phyloP scores from a whole-genome alignment of 2,113 vertebrate genomes.

The Sceloporus tristichus region DNA sequence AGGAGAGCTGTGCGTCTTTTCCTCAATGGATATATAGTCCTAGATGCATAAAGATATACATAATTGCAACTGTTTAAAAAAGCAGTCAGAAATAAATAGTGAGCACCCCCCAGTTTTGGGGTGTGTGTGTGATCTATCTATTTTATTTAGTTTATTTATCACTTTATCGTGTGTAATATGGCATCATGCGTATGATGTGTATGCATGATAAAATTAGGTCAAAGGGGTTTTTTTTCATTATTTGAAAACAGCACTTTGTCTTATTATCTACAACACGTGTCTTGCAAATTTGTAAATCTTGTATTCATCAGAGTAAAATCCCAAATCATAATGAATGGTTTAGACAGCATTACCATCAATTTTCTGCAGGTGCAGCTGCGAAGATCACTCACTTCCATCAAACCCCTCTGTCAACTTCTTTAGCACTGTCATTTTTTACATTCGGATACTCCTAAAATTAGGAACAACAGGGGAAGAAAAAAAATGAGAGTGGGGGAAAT shows the following conservation, averaged over 20 bases:
- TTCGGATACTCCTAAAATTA: constrained; percentile 83
- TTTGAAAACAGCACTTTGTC: constrained; percentile 79
- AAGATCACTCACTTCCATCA: constrained; percentile 95
- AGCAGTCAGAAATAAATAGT: constrained; percentile 64
- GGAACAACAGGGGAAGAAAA: constrained; percentile 44
- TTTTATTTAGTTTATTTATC: too few relatives aligned
- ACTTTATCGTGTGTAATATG: too few relatives aligned
- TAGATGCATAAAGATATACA: constrained; percentile 15
- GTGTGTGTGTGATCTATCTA: constrained; percentile 57
- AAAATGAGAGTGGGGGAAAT: neutral
- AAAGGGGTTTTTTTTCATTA: constrained; percentile 77
- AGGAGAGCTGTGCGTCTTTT: constrained; percentile 42
- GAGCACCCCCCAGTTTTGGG: constrained; percentile 56
- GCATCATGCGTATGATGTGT: neutral
- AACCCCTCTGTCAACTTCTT: constrained; percentile 83
- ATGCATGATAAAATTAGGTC: constrained; percentile 76
- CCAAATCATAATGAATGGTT: constrained; percentile 90
- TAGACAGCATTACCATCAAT: constrained; percentile 93
- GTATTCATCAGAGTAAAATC: constrained; percentile 89
- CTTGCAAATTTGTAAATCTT: constrained; percentile 90
- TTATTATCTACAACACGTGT: constrained; percentile 84
- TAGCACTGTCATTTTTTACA: constrained; percentile 88
- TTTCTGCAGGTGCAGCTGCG: constrained; percentile 88
- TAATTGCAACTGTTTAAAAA: constrained; percentile 61
- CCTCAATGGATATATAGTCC: constrained; percentile 53